Evolutionary conservation across 1,140 invertebrate species (phyloP).

Genomic region (Drosophila sulfurigaster): DNA sequence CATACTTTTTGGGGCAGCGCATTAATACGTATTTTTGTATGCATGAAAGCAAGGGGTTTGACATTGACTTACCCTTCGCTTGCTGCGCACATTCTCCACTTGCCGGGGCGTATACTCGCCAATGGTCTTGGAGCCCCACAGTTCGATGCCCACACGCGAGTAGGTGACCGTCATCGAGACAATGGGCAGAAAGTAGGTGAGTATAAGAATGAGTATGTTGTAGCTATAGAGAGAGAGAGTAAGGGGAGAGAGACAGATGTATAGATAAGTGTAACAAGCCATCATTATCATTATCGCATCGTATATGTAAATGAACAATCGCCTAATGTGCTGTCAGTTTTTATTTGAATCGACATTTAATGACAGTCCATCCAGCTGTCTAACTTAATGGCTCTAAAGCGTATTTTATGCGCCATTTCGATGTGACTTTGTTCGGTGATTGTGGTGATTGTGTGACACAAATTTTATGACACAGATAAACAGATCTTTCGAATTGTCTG

Average conservation of each 20-base stretch:
- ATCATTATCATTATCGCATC: conserved; percentile 19
- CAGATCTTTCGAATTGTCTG: conserved; percentile 31
- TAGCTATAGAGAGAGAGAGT: conserved; percentile 87
- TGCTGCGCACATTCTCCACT: conserved; percentile 95
- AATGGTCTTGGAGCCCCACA: conserved; percentile 98
- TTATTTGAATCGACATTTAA: conserved; percentile 71
- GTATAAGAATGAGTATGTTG: conserved; percentile 93
- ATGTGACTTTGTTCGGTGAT: neutral
- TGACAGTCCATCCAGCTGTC: conserved; percentile 45
- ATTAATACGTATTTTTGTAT: conserved; percentile 22
- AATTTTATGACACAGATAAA: conserved; percentile 49
- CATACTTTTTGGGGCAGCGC: conserved; percentile 15
- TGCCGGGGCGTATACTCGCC: conserved; percentile 96
- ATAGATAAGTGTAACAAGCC: conserved; percentile 24
- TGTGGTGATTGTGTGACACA: neutral
- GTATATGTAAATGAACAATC: conserved; percentile 4
- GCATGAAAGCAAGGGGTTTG: neutral
- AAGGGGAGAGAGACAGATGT: neutral
- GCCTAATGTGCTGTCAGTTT: conserved; percentile 31
- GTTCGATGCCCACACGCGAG: conserved; percentile 93
- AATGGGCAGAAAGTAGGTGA: conserved; percentile 98
- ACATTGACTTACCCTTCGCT: conserved; percentile 92
- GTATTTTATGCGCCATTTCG: conserved; percentile 33
- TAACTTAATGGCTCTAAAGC: conserved; percentile 51
- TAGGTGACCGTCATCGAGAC: conserved; percentile 97